phyloP scores from a whole-genome alignment of 1,140 invertebrate species.

The Glossosoma conforme region DNA sequence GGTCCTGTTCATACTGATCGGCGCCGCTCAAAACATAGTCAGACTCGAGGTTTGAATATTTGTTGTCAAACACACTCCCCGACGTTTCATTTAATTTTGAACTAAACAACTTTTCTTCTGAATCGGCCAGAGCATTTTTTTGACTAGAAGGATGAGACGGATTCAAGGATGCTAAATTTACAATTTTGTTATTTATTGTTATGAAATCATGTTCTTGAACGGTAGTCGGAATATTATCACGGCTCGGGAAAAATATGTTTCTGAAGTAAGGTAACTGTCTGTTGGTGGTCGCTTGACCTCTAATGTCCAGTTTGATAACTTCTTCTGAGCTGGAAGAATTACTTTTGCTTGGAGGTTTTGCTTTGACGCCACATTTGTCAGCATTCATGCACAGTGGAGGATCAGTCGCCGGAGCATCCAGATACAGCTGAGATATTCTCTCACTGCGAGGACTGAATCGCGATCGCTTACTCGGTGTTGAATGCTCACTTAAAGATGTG shows the following conservation, averaged over 20 bases:
- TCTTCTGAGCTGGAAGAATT: conserved; percentile 42
- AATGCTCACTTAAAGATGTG: not conserved
- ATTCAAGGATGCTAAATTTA: conserved; percentile 16
- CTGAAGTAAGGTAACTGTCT: conserved; percentile 18
- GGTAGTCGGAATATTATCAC: conserved; percentile 11
- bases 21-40: no score
- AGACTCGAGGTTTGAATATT: no score
- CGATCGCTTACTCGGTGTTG: not conserved
- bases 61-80: no score
- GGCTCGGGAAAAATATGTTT: conserved; percentile 21
- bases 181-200: conserved; percentile 18
- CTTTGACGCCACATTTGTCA: not conserved
- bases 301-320: conserved; percentile 47
- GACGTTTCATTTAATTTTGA: no score
- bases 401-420: conserved; percentile 11
- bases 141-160: no score
- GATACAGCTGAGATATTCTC: conserved; percentile 14
- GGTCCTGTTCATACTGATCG: conserved; percentile 26
- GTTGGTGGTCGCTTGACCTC: conserved; percentile 37
- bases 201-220: conserved; percentile 23
- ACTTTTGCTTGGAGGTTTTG: conserved; percentile 8
- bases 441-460: no score
- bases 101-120: no score
- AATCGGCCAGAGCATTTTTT: no score
- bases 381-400: conserved; percentile 11